Evolutionary conservation across 2,113 vertebrate species (phyloP), one percentile per base, ranked within the genome.

Genomic region (Ceratotherium simum): DNA sequence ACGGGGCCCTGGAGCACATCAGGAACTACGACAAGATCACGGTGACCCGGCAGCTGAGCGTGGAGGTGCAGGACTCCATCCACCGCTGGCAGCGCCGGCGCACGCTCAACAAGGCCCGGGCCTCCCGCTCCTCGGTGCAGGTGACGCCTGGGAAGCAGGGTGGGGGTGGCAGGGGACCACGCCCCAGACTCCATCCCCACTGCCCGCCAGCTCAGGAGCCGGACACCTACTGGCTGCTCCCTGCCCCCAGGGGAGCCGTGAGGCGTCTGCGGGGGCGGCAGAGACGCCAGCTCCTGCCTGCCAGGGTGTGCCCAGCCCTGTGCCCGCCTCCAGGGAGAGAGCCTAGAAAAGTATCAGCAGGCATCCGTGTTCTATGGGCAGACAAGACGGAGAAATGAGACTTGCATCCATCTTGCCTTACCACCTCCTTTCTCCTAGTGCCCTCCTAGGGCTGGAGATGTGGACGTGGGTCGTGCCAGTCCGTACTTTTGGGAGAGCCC

Each of bases 61-160:
- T 99, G 97, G 99, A 99, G 97, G 99, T 99, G 54, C 99, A 99
- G 98, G 99, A 99, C 98, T 99, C 99, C 93, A 99, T 99, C 97
- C 99, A 99, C 93, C 99, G 99, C 96, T 99, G 99, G 99, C 99
- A 99, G 98, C 99, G 99, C 46, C 98, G 99, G 54, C 99, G 99
- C 82, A 99, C 99, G 0, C 99, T 99, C 95, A 99, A 99, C 98
- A 99, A 99, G 98, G 99, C 99, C 51, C 97, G 98, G 10, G 98
- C 98, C 17, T 98, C 99, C 21, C 99, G 99, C 33, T 99, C 99
- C 0, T 99, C 99, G 0, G 99, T 99, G 84, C 99, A 99, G 99
- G 99, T 99, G 79, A 87, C 3, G 17, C 29, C 29, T 0, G 51
- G n/a, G 56, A 12, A 36, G 0, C 8, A 1, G 13, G 5, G 48